These are phyloP conservation scores for Eulemur rufifrons DNA, from an alignment of 2,113 vertebrate genomes.

Conservation along the genomic window DNA sequence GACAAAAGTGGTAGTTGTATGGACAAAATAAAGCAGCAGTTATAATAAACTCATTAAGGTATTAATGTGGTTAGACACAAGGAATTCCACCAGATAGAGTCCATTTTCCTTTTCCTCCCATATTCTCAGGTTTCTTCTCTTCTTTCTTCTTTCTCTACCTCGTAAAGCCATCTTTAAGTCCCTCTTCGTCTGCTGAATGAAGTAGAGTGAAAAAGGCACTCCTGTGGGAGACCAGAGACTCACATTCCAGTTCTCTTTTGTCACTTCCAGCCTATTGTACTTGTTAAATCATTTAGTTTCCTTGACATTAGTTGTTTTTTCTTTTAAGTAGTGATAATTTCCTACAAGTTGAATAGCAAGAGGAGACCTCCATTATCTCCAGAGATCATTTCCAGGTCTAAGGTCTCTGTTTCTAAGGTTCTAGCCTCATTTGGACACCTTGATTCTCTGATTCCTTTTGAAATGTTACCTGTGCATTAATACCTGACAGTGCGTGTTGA, in stretches of 20 bases:
- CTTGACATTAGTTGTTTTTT: background rate
- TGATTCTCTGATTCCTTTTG: background rate
- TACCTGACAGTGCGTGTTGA: background rate
- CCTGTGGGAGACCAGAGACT: background rate
- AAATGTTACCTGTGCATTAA: accelerated
- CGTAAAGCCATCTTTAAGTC: background rate
- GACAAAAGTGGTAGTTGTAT: background rate
- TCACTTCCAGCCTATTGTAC: background rate
- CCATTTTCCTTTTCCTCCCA: background rate
- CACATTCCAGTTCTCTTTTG: background rate
- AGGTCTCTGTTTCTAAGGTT: background rate
- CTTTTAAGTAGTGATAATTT: background rate
- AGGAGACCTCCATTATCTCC: background rate
- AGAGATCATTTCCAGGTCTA: background rate
- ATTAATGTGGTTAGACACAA: background rate
- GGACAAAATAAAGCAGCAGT: background rate
- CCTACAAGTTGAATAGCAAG: background rate
- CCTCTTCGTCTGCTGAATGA: background rate
- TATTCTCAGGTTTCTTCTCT: background rate
- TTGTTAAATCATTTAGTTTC: background rate
- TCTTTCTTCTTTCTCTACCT: background rate
- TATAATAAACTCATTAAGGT: background rate
- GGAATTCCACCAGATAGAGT: background rate
- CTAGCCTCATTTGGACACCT: background rate
- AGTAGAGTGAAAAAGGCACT: background rate